Conservation (phyloP, 2,888 invertebrate species). For the Cephus pulcher region DNA sequence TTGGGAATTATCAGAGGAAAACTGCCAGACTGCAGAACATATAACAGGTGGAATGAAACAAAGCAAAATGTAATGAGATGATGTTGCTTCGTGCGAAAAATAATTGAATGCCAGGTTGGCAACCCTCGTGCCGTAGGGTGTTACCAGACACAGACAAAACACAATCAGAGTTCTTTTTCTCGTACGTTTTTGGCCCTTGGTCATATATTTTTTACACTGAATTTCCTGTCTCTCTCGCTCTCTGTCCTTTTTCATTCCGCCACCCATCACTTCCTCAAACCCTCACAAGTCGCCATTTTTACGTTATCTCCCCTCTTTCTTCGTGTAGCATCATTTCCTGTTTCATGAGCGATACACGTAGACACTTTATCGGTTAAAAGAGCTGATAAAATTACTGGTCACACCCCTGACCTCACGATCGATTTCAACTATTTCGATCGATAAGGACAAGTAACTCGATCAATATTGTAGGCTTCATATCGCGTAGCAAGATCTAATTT, state of each 20-base stretch:
- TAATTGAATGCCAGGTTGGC: not conserved
- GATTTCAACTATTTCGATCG: not conserved
- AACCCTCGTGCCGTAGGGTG: not conserved
- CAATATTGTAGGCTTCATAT: not conserved
- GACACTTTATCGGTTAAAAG: constrained; percentile 15
- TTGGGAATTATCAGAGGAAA: not conserved
- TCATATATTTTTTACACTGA: constrained; percentile 3
- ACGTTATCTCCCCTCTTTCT: not conserved
- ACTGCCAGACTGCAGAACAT: not conserved
- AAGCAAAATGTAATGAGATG: not conserved
- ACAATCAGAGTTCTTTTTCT: constrained; percentile 10
- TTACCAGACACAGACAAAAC: constrained; percentile 1
- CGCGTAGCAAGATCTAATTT: not conserved
- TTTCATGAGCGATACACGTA: constrained; percentile 5
- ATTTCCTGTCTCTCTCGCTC: constrained; percentile 6
- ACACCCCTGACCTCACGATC: not conserved
- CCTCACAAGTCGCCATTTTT: not conserved
- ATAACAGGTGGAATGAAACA: not conserved
- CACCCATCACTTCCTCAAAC: not conserved
- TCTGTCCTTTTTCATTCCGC: not conserved
- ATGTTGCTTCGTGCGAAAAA: not conserved
- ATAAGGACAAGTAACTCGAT: not conserved
- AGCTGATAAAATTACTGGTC: constrained; percentile 13
- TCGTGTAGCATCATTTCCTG: constrained; percentile 12
- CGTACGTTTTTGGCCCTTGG: not conserved